Base-by-base conservation (phyloP, 2,113 vertebrate genomes). In the Notarius quadriscutis region DNA sequence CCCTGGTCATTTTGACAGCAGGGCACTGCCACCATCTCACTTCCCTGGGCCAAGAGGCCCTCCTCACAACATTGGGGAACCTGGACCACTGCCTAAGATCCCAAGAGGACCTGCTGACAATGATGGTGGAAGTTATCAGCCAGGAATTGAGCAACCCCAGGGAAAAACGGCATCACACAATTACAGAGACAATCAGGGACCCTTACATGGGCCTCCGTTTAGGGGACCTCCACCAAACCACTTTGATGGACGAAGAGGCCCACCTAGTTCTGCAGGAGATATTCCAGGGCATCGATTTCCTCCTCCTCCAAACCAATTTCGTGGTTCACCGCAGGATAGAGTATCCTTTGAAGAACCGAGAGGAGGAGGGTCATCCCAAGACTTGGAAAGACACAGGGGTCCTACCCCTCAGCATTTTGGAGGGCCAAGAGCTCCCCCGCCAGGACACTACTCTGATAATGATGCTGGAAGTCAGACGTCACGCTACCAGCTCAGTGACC, bases 311-410 rank as follows among this genome's bases (percentile, higher is more conserved):
- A 95, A 87, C 88, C 95, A 94, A 84, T 99, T 96, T 89, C 95
- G 95, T 78, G 94, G 95, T 57, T 95, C 95, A 72, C 95, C 95
- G 65, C 92, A 92, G 10, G 96, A 97, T 86, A 93, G 97, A 90
- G 95, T 96, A 34, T 95, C 96, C 86, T 98, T 97, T 91, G 96
- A 98, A 9, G 97, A 98, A 11, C 96, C 94, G 77, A 92, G 97
- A 84, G 96, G 97, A 84, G 96, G 94, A 2, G 92, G 91, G 60
- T 93, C 93, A 22, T 93, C 96, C 30, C 95, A 95, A 86, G 96
- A 96, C n/a, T 96, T 96, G 79, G 92, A 95, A 63, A 95, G 95
- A 63, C 95, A 93, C 79, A 93, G 97, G 86, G 95, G 96, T 4
- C 94, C 94, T 82, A 92, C 91, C 0, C 93, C 96, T 0, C 93